Conservation (phyloP, 2,888 invertebrate species). For the Amorpha juglandis region DNA sequence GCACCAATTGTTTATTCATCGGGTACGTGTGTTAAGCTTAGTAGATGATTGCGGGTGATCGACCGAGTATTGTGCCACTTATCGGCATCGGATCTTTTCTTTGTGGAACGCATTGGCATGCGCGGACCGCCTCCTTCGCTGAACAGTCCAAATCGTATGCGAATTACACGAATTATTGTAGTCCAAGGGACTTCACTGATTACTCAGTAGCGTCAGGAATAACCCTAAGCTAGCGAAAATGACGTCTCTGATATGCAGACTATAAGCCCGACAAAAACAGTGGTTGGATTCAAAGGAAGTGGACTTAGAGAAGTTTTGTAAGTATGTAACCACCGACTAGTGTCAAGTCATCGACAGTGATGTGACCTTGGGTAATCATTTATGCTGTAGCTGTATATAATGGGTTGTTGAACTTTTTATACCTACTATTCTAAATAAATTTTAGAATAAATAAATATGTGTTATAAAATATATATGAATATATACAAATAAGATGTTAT, state of each 20-base stretch:
- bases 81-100: constrained; percentile 78
- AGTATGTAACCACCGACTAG: no score
- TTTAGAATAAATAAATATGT: no score
- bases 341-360: no score
- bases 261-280: neutral
- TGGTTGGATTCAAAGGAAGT: no score
- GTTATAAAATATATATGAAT: no score
- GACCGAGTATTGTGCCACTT: constrained; percentile 74
- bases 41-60: constrained; percentile 59
- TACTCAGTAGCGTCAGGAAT: constrained; percentile 46
- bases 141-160: constrained; percentile 75
- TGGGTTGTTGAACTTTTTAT: no score
- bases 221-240: neutral
- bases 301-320: no score
- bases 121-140: constrained; percentile 62
- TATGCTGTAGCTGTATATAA: no score
- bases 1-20: constrained; percentile 30
- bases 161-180: constrained; percentile 64
- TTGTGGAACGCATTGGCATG: constrained; percentile 75
- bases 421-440: no score
- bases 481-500: no score
- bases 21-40: constrained; percentile 25
- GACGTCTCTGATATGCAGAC: neutral
- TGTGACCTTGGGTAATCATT: no score
- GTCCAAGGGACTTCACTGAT: constrained; percentile 57